Percentiles rank a stretch among this genome's conserved stretches.
These are phyloP conservation scores for Cyclina sinensis DNA, from an alignment of 1,140 invertebrate species.

Conservation along the genomic window DNA sequence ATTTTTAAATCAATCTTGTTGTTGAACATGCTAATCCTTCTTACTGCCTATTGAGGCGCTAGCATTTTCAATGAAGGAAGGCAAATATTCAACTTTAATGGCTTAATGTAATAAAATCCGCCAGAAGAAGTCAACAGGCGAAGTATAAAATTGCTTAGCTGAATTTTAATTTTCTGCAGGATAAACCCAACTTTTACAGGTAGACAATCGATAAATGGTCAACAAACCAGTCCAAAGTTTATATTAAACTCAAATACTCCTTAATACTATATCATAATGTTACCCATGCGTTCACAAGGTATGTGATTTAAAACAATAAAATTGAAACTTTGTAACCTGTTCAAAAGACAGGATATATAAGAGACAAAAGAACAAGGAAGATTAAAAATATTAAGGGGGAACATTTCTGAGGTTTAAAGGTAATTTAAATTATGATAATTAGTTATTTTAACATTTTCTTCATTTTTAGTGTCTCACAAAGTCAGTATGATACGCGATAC, in stretches of 20 bases:
- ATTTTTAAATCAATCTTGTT: too few species aligned
- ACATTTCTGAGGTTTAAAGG: too few species aligned
- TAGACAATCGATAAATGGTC: conserved; percentile 12
- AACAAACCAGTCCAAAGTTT: neutral
- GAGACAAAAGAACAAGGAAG: too few species aligned
- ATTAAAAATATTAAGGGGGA: too few species aligned
- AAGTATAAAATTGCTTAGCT: neutral
- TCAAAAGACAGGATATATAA: neutral
- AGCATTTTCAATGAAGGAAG: neutral
- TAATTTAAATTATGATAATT: too few species aligned
- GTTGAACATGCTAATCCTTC: neutral
- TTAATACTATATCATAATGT: neutral
- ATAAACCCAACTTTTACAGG: conserved; percentile 20
- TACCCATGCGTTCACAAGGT: neutral
- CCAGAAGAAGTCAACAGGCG: neutral
- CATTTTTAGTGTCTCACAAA: too few species aligned
- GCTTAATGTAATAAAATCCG: neutral
- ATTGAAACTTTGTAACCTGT: neutral
- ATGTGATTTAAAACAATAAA: conserved; percentile 16
- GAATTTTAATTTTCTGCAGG: conserved; percentile 8
- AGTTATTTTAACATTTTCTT: too few species aligned
- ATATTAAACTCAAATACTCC: neutral
- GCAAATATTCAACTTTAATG: conserved; percentile 7
- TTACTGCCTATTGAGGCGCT: neutral
- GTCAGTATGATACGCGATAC: too few species aligned